Base-by-base conservation (phyloP, 2,888 invertebrate genomes). In the Heteropelma amictum region DNA sequence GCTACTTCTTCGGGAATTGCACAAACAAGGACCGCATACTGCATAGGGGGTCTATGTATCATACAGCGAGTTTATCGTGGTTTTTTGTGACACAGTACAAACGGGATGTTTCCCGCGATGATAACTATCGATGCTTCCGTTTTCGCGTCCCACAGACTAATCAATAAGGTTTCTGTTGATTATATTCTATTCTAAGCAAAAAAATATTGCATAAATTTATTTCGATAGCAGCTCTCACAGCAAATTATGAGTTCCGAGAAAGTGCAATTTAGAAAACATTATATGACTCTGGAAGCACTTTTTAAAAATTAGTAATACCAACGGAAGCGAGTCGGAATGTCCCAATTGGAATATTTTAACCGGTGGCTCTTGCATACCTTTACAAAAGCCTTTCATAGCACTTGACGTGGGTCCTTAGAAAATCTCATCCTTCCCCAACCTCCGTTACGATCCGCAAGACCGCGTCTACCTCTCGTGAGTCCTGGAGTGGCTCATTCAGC, bases 21-120 rank as follows among this genome's bases (percentile, higher is more conserved):
- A 72, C 72, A 61, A 54, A 21, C 54, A 67, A 67, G 35, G 54
- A 49, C 72, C 60, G 61, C 67, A 72, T 67, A 53, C 21, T 53
- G 54, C 28, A 54, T 67, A 53, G 45, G 51, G 28, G 47, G 38
- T 45, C 42, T 33, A 23, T 28, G 38, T 23, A 19, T 28, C 30
- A 6, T 28, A 14, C 54, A 23, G 19, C 33, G 49, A 47, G 26
- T 33, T 60, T 53, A 51, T 28, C 42, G 17, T 54, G 42, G 38
- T 7, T 26, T 26, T 21, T 26, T 17, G 35, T 21, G 30, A 21
- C 35, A 7, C 2, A 42, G 12, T 51, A n/a, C 53, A 21, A 47
- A 61, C 72, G 67, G 67, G 67, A 30, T 65, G 30, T 53, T 45
- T 21, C 45, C 51, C 53, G 30, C 38, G 14, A 45, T 45, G 7